Base-by-base conservation (phyloP, 2,797 vertebrate genomes). In the Gastrophryne carolinensis region DNA sequence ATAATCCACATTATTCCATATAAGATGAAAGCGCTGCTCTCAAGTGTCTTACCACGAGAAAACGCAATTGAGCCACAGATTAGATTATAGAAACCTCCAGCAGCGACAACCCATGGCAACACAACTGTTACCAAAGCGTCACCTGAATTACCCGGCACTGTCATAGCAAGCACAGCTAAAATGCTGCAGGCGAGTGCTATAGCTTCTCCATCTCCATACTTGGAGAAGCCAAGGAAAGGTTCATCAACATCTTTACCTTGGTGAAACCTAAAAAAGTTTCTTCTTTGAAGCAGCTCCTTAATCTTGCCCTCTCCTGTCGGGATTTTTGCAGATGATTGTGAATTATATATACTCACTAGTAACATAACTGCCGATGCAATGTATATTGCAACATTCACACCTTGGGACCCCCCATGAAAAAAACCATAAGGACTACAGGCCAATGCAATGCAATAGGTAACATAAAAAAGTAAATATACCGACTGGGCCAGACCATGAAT, bases 1-100 rank as follows among this genome's bases (percentile, higher is more conserved):
- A 95, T 86, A 12, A 85, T 80, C 95, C 95, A 96, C 90, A 94
- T 90, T 60, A 92, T 24, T 1, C 93, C 91, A 1, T 95, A 94
- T 34, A 95, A 82, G 35, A 91, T 85, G 79, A 97, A 97, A 15
- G 90, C 89, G 0, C 89, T 92, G 84, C 95, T 96, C 84, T 96
- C 94, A 39, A 96, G 85, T n/a, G 94, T 95, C 87, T 96, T 95
- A 57, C 94, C 95, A 23, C 92, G 84, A 47, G 95, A 87, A 69
- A 95, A 96, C 6, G 93, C 90, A 57, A 96, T 88, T 0, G 88
- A 91, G 19, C 94, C 94, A 0, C 90, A 85, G 0, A 95, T 79
- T 23, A 95, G 77, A 84, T 93, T 91, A 13, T 96, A 86, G 2
- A 86, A 57, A 3, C 94, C 94, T 0, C 94, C 95, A 0, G 92